phyloP scores from a whole-genome alignment of 2,888 invertebrate genomes.

The Zele albiditarsus region DNA sequence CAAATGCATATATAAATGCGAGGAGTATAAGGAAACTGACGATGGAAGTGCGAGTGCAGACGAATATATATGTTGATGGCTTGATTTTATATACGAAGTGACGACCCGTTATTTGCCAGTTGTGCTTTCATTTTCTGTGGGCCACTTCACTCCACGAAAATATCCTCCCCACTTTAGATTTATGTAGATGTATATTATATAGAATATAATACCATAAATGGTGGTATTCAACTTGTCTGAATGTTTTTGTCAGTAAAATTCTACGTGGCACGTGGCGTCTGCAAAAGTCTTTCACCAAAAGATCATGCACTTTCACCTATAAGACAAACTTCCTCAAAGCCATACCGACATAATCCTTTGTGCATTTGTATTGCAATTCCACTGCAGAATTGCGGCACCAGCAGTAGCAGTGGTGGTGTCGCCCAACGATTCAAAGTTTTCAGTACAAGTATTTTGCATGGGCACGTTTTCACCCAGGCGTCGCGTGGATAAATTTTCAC shows the following conservation, averaged over 20 bases:
- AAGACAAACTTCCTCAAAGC: constrained; percentile 46
- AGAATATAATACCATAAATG: not conserved
- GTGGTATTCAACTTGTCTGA: constrained; percentile 15
- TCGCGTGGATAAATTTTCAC: constrained; percentile 50
- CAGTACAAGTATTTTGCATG: constrained; percentile 35
- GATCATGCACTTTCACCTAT: constrained; percentile 39
- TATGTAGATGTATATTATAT: not conserved
- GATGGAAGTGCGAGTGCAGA: constrained; percentile 13
- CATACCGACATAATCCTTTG: constrained; percentile 37
- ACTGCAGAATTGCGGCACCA: not conserved
- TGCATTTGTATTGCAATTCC: constrained; percentile 51
- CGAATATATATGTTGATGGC: constrained; percentile 14
- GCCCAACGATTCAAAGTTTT: constrained; percentile 47
- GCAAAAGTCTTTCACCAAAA: constrained; percentile 38
- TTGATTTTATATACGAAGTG: constrained; percentile 16
- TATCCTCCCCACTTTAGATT: not conserved
- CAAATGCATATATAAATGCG: not conserved
- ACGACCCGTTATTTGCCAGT: constrained; percentile 5
- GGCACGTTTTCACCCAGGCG: constrained; percentile 50
- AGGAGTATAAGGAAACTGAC: not conserved
- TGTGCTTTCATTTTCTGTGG: constrained; percentile 12
- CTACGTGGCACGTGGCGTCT: constrained; percentile 15
- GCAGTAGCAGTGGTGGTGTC: not conserved
- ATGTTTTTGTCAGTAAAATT: constrained; percentile 4
- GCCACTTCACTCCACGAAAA: constrained; percentile 7